Base-by-base conservation (phyloP, 2,797 vertebrate species). In the Lycodopsis pacificus region DNA sequence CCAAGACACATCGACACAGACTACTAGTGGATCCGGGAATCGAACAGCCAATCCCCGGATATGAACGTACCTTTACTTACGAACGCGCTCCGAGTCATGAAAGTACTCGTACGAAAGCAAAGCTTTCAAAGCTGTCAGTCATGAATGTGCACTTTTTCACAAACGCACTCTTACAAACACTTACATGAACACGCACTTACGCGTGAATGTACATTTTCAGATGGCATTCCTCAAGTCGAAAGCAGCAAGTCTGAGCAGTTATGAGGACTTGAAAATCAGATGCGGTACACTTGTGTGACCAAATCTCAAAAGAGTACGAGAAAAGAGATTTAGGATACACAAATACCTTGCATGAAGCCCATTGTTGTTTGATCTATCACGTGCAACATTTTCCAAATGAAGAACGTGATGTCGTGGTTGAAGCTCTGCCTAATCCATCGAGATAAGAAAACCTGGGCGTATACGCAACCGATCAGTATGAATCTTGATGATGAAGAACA, bases 401-500 rank as follows among this genome's bases (percentile, higher is more conserved):
- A 48, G 46, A 48, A 48, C 19, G 46, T 48, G 17, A 7, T 20
- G 19, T 57, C 15, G 2, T 56, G 34, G 69, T n/a, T 80, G 79
- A 73, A 78, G 51, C 68, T 62, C 22, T 65, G 75, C 65, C 20
- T 57, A 32, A 44, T 46, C n/a, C 36, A 71, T 57, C 49, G 63
- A 48, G n/a, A 62, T 32, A 76, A 30, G 2, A 71, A 74, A 64
- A 51, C 13, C 46, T 48, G 75, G 85, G 71, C 79, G 59, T 40
- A 12, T 38, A 27, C 27, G 3, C 27, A 27, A 27, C 27, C 27
- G 27, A 27, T 27, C 27, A 27, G 27, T 27, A 65, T 62, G 79
- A 87, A 89, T 22, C 62, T 30, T 48, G 11, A 65, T 67, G 49
- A 83, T 66, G 20, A 85, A 76, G 17, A 32, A 46, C 65, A 54